Conservation (phyloP, 2,888 invertebrate species). For the Volucella inflata region DNA sequence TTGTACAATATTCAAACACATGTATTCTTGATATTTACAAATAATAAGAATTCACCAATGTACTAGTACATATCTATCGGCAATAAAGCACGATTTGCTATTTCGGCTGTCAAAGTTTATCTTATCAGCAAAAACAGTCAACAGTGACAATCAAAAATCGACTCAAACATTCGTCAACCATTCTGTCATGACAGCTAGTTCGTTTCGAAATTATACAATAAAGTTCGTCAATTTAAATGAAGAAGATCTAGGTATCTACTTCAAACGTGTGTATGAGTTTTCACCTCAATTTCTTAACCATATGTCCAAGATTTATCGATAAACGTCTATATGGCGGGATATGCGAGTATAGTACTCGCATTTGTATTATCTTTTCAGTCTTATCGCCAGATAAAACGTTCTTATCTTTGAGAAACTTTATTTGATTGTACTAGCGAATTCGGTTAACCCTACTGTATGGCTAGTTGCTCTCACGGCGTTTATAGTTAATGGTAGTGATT, state of each 20-base stretch:
- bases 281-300: not conserved
- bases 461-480: not conserved
- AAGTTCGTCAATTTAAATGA: slow-evolving; percentile 16
- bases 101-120: slow-evolving; percentile 28
- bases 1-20: too few relatives aligned
- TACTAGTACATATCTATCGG: too few relatives aligned
- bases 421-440: slow-evolving; percentile 35
- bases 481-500: slow-evolving; percentile 7
- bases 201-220: slow-evolving; percentile 11
- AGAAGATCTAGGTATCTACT: not conserved
- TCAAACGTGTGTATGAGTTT: too few relatives aligned
- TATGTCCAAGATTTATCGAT: slow-evolving; percentile 27
- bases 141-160: slow-evolving; percentile 10
- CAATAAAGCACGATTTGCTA: slow-evolving; percentile 6
- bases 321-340: not conserved
- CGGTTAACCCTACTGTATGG: slow-evolving; percentile 9
- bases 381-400: slow-evolving; percentile 53
- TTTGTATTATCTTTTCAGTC: slow-evolving; percentile 1
- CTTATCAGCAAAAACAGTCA: slow-evolving; percentile 23
- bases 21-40: not conserved
- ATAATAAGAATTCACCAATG: slow-evolving; percentile 7
- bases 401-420: slow-evolving; percentile 40
- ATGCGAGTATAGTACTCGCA: not conserved
- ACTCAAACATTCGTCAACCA: slow-evolving; percentile 9
- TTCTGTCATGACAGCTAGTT: slow-evolving; percentile 4